Evolutionary conservation across 2,888 invertebrate species (phyloP), one percentile per base, ranked within the genome.

Genomic region (Endomychus coccineus): DNA sequence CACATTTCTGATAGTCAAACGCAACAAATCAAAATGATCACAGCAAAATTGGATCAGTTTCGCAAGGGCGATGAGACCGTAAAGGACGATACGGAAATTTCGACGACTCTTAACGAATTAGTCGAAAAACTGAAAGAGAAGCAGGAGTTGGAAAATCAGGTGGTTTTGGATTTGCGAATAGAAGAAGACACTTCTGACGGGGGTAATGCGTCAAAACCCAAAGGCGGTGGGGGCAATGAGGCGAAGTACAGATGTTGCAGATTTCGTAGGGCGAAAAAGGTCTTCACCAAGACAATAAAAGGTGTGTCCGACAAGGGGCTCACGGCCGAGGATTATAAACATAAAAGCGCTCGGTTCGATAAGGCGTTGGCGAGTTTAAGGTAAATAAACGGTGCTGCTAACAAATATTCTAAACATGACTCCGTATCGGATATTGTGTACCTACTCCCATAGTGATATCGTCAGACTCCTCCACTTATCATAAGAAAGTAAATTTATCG

Each of bases 331-430:
- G 16, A 29, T 6, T 36, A 29, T 10, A 36, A 27, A n/a, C 16
- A 23, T 6, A 36, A 36, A 23, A 36, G 36, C 15, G 36, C 28
- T 17, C 29, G 29, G 23, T 36, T 36, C n/a, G 36, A 36, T 24
- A 9, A 29, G 12, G 36, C 36, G 1, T 15, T 36, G 1, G 16
- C 29, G 1, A 16, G 16, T n/a, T 36, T 36, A 14, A 30, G 36
- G 36, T 36, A 36, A 36, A 27, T 16, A n/a, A n/a, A n/a, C n/a
- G n/a, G n/a, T n/a, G n/a, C n/a, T n/a, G n/a, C n/a, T n/a, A n/a
- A n/a, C n/a, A n/a, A n/a, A n/a, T n/a, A n/a, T n/a, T n/a, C n/a
- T n/a, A n/a, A n/a, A n/a, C n/a, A n/a, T n/a, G n/a, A n/a, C n/a
- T n/a, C n/a, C n/a, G n/a, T n/a, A n/a, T n/a, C n/a, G n/a, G n/a